phyloP scores from a whole-genome alignment of 2,888 invertebrate species.

The Melinopterus prodromus region DNA sequence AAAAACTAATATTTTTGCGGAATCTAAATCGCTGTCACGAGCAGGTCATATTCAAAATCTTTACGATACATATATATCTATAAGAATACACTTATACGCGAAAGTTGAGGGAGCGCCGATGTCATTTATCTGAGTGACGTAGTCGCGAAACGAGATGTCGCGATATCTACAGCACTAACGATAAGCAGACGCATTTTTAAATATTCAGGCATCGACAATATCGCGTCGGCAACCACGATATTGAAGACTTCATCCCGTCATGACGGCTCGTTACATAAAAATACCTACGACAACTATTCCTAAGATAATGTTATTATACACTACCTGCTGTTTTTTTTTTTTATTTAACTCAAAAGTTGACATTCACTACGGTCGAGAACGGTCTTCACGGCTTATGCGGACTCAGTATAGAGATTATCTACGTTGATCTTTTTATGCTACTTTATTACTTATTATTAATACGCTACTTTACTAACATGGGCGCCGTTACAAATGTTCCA shows the following conservation, averaged over 20 bases:
- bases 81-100: not conserved
- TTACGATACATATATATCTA: not conserved
- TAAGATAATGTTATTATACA: not conserved
- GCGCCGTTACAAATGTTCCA: too few relatives aligned
- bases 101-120: not conserved
- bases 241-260: not conserved
- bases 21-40: not conserved
- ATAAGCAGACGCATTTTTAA: not conserved
- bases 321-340: not conserved
- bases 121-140: not conserved
- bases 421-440: too few relatives aligned
- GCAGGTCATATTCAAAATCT: not conserved
- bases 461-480: too few relatives aligned
- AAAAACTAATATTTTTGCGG: too few relatives aligned
- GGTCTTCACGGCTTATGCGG: not conserved
- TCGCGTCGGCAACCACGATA: not conserved
- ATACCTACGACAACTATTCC: not conserved
- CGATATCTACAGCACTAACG: not conserved
- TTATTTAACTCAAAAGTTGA: too few relatives aligned
- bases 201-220: not conserved
- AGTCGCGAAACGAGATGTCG: not conserved
- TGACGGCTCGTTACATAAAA: not conserved
- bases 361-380: not conserved
- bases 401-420: too few relatives aligned
- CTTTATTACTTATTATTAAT: too few relatives aligned